These are phyloP conservation scores for Drosophila merina DNA, from an alignment of 2,888 invertebrate species.

Conservation along the genomic window DNA sequence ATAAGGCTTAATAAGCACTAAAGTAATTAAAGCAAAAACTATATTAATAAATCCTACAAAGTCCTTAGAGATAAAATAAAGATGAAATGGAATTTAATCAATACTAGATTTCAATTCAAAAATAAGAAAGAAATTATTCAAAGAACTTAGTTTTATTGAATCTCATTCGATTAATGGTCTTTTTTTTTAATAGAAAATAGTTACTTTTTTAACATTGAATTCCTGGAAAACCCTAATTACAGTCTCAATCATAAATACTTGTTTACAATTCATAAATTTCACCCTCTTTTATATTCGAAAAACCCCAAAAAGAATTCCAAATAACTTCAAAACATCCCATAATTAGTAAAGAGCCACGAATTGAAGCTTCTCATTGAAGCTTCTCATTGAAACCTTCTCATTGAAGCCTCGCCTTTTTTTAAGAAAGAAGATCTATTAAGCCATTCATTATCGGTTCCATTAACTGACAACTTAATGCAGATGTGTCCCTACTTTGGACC, in stretches of 20 bases:
- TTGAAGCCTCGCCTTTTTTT: constrained; percentile 19
- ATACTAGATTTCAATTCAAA: no score
- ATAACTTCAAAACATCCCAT: not conserved
- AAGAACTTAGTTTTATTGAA: no score
- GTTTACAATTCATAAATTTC: not conserved
- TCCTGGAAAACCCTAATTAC: not conserved
- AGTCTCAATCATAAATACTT: not conserved
- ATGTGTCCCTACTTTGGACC: constrained; percentile 10
- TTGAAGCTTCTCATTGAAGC: not conserved
- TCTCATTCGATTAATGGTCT: no score
- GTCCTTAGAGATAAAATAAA: no score
- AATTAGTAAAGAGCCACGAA: not conserved
- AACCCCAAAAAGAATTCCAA: not conserved
- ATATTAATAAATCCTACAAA: no score
- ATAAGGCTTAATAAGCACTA: no score
- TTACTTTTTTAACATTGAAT: no score
- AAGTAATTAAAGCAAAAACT: no score
- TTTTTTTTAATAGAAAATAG: no score
- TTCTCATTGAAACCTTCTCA: no score
- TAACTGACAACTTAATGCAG: constrained; percentile 48
- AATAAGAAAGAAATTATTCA: no score
- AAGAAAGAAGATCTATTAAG: constrained; percentile 38
- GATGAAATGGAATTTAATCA: no score
- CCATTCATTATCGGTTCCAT: constrained; percentile 67
- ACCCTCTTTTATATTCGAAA: not conserved